Conservation (phyloP, 2,797 vertebrate species). For the Pristis pectinata region DNA sequence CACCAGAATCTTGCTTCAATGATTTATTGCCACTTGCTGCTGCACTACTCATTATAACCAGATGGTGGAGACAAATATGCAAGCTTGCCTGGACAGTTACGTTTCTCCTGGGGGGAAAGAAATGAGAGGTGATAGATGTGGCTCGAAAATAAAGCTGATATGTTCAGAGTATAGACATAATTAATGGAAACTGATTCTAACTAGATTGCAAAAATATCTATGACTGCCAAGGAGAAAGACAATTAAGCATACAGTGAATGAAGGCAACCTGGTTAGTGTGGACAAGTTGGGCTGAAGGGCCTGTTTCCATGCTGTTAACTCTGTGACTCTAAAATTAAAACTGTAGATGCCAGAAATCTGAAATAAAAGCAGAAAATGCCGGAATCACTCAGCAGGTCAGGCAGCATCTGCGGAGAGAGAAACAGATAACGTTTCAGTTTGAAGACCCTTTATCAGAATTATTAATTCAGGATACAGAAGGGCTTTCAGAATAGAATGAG, state of each 20-base stretch:
- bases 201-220: background rate
- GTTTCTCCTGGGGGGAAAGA: background rate
- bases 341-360: background rate
- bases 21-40: background rate
- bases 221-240: background rate
- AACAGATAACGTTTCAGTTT: too few relatives aligned
- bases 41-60: background rate
- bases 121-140: background rate
- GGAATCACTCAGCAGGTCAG: too few relatives aligned
- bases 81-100: background rate
- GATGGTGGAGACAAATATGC: background rate
- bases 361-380: too few relatives aligned
- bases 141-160: background rate
- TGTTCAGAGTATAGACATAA: background rate
- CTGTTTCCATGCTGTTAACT: too few relatives aligned
- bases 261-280: too few relatives aligned
- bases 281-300: too few relatives aligned
- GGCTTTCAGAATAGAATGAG: background rate
- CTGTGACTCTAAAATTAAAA: too few relatives aligned
- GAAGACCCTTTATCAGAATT: too few relatives aligned
- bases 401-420: too few relatives aligned
- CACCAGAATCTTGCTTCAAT: background rate
- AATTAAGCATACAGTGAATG: background rate
- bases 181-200: background rate
- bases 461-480: background rate